A percentile compares a stretch with the other conserved stretches of the same genome.
Conservation (phyloP, 2,797 vertebrate genomes). For the Hippoglossus hippoglossus region DNA sequence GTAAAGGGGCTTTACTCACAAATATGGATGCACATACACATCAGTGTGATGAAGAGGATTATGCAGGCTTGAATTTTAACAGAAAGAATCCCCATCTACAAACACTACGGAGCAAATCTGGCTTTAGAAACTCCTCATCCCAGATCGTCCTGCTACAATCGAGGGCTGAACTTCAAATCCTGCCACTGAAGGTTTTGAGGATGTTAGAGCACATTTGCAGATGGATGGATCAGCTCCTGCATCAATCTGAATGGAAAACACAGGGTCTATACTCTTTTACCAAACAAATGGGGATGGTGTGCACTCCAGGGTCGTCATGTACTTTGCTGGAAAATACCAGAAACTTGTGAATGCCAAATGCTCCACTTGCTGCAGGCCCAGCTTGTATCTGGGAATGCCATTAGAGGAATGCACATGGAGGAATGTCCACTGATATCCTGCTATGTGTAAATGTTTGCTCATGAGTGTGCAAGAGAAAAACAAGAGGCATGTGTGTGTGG, state of each 20-base stretch:
- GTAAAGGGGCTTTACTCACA: too few relatives aligned
- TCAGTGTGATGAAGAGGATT: slow-evolving; percentile 68
- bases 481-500: slow-evolving; percentile 19
- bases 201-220: slow-evolving; percentile 1
- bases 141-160: slow-evolving; percentile 56
- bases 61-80: slow-evolving; percentile 71
- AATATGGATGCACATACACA: slow-evolving; percentile 15
- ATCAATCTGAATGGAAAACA: slow-evolving; percentile 17
- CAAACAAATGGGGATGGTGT: too few relatives aligned
- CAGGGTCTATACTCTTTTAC: not conserved
- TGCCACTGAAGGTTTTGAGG: slow-evolving; percentile 36
- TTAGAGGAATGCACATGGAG: slow-evolving; percentile 53
- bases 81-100: slow-evolving; percentile 67
- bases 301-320: not conserved
- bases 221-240: slow-evolving; percentile 10
- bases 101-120: slow-evolving; percentile 66
- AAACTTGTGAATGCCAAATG: not conserved
- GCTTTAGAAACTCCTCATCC: slow-evolving; percentile 70
- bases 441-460: slow-evolving; percentile 74
- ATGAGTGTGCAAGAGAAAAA: slow-evolving; percentile 38
- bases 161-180: slow-evolving; percentile 41
- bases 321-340: not conserved
- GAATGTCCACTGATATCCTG: slow-evolving; percentile 66
- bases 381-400: slow-evolving; percentile 53
- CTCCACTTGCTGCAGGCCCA: slow-evolving; percentile 1